Base-by-base conservation (phyloP, 2,888 invertebrate species). In the Sphecodes monilicornis region DNA sequence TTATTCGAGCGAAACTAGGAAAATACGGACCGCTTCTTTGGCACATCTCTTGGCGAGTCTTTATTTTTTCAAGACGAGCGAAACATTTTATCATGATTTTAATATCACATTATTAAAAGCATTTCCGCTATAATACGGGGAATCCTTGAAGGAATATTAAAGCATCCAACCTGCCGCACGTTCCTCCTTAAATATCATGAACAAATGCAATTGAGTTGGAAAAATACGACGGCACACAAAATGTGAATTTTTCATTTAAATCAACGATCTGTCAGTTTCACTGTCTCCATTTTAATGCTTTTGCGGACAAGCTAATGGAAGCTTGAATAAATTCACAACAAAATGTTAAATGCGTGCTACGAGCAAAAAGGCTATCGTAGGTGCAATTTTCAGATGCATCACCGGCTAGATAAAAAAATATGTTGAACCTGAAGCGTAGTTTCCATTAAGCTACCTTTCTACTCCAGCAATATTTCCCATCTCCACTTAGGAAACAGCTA, bases 361-460 rank as follows among this genome's bases (percentile, higher is more conserved):
- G 11, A n/a, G 22, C 22, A 39, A n/a, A 39, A 39, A 68, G 3
- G 29, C 29, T 4, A 16, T 60, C 16, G 16, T 29, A 29, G 3
- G 3, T 68, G 39, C 1, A 39, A 68, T 68, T 68, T n/a, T 11
- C n/a, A n/a, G n/a, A 68, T 39, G 13, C 68, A 68, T 39, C n/a
- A 66, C 66, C 11, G 36, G 32, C 18, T 22, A 39, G n/a, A 36
- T 39, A 39, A 66, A 36, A 10, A 32, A 66, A n/a, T 10, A 13
- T n/a, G 36, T 36, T 22, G 22, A 68, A 39, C 36, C 11, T 6
- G 39, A 68, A 11, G n/a, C 5, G 11, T n/a, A 39, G 68, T n/a
- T 39, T n/a, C 68, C 68, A 68, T 68, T 39, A 68, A 68, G 36
- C n/a, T 39, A 68, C 39, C 39, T 60, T 60, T 2, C 60, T 5